Percentiles rank a stretch among this genome's conserved stretches.
These are phyloP conservation scores for Drosophila willistoni DNA, from an alignment of 1,140 invertebrate genomes.

Conservation along the genomic window DNA sequence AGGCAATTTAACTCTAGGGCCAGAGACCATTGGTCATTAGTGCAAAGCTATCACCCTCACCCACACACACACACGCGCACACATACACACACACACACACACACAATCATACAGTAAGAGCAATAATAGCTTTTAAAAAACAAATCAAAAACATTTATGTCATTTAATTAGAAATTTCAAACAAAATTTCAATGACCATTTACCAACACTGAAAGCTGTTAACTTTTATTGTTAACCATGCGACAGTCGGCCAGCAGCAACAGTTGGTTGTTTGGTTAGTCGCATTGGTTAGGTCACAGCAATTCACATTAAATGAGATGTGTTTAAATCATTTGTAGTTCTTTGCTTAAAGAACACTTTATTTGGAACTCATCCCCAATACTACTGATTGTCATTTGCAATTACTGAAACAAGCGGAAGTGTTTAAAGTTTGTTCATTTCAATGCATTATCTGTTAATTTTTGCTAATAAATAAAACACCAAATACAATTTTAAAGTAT, in stretches of 20 bases:
- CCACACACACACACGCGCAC: background rate
- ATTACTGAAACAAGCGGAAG: no score
- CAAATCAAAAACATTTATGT: slow-evolving; percentile 1
- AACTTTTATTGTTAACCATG: slow-evolving; percentile 4
- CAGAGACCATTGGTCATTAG: slow-evolving; percentile 52
- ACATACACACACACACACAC: background rate
- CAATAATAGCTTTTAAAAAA: background rate
- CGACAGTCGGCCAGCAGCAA: background rate
- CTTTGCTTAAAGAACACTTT: no score
- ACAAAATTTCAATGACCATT: slow-evolving; percentile 4
- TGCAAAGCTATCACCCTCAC: slow-evolving; percentile 28
- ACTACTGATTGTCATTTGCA: no score
- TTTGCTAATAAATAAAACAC: no score
- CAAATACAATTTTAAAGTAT: no score
- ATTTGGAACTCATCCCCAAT: no score
- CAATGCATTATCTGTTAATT: no score
- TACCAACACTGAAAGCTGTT: background rate
- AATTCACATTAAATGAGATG: no score
- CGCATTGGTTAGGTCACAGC: background rate
- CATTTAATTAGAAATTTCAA: slow-evolving; percentile 8
- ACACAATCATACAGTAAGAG: background rate
- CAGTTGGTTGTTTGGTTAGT: background rate
- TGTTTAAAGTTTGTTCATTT: no score
- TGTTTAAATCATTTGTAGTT: no score
- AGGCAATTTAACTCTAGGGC: slow-evolving; percentile 63